These are phyloP conservation scores for Haliclystus octoradiatus DNA, from an alignment of 30 jellyfish, hydroid and myxozoan genomes.

Conservation along the genomic window DNA sequence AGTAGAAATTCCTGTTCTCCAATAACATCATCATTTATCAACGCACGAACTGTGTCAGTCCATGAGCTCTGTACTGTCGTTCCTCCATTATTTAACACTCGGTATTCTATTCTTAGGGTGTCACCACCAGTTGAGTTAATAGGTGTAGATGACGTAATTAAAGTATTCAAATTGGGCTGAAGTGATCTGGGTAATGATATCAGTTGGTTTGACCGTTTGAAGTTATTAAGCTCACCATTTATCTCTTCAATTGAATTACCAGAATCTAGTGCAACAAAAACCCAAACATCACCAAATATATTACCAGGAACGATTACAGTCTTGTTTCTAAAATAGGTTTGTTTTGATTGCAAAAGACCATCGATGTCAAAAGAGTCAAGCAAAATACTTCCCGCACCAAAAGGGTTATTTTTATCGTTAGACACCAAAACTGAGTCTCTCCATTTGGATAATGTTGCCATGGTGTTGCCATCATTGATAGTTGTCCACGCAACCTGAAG, in stretches of 20 bases:
- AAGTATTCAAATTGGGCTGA: not conserved
- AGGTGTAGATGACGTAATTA: not conserved
- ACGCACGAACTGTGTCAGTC: conserved; percentile 1
- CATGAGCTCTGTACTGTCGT: not conserved
- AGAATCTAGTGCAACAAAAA: conserved; percentile 4
- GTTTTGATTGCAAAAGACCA: conserved; percentile 8
- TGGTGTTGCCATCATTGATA: conserved; percentile 7
- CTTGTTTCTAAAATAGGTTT: not conserved
- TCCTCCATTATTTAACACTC: conserved; percentile 5
- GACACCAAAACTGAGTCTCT: conserved; percentile 2
- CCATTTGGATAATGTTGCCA: conserved; percentile 1
- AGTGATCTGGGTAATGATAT: not conserved
- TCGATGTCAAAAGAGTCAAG: not conserved
- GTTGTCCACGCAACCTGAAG: conserved; percentile 13
- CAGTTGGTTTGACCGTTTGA: not conserved
- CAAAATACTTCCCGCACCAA: not conserved
- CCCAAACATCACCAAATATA: not conserved
- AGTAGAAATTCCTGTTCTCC: not conserved
- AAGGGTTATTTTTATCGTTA: not conserved
- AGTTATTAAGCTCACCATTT: not conserved
- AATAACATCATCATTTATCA: not conserved
- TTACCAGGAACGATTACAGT: not conserved
- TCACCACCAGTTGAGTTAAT: conserved; percentile 1
- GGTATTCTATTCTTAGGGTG: not conserved
- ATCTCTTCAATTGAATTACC: not conserved